Conservation (phyloP, 2,113 vertebrate genomes). For the Gobius niger region DNA sequence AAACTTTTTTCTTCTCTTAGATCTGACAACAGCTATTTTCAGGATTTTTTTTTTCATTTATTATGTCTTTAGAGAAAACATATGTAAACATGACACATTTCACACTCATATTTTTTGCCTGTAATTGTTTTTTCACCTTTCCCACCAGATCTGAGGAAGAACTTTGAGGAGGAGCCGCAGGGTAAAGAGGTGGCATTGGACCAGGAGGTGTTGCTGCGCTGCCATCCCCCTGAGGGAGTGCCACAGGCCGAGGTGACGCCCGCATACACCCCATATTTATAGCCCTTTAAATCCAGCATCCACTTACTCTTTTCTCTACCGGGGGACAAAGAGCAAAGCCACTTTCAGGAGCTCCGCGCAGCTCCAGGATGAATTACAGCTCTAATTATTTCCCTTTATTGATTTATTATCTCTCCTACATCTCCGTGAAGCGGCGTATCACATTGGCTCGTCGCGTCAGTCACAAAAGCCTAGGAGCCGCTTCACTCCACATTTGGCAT, state of each 20-base stretch:
- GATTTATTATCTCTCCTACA: constrained; percentile 72
- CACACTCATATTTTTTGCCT: constrained; percentile 6
- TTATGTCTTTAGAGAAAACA: background rate
- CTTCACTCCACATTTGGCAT: constrained; percentile 65
- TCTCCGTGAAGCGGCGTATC: constrained; percentile 63
- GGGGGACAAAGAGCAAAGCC: constrained; percentile 51
- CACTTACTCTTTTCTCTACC: constrained; percentile 61
- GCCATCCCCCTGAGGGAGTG: constrained; percentile 94
- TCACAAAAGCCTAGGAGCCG: constrained; percentile 61
- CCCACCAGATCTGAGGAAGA: constrained; percentile 91
- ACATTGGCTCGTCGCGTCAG: constrained; percentile 66
- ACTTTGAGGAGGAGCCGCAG: constrained; percentile 93
- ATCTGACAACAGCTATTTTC: background rate
- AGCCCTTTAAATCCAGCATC: constrained; percentile 49
- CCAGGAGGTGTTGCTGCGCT: constrained; percentile 91
- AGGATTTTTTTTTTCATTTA: background rate
- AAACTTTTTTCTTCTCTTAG: background rate
- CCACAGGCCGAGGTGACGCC: constrained; percentile 91
- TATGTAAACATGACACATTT: constrained; percentile 6
- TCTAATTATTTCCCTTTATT: constrained; percentile 74
- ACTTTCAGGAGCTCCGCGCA: constrained; percentile 30
- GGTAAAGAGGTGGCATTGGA: constrained; percentile 93
- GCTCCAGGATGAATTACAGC: constrained; percentile 62
- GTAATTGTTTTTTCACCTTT: constrained; percentile 44
- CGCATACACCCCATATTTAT: constrained; percentile 62